Percentiles rank a stretch among this genome's conserved stretches.
phyloP scores from a whole-genome alignment of 2,113 vertebrate species.

The Oreochromis spilurus region DNA sequence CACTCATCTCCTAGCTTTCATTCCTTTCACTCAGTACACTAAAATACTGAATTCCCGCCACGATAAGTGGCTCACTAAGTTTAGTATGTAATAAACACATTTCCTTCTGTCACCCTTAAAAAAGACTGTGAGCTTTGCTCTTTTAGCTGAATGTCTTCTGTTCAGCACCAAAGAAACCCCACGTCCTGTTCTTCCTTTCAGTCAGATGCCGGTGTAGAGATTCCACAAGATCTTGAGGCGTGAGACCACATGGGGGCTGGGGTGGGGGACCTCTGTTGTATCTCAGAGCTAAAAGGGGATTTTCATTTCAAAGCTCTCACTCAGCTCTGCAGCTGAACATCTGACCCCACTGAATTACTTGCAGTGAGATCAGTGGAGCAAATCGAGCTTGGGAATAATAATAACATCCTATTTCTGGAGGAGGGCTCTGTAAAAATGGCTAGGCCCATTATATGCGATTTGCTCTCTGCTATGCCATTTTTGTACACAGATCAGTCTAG shows the following conservation, averaged over 20 bases:
- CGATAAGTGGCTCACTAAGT: not conserved
- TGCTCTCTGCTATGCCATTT: constrained; percentile 2
- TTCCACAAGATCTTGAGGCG: not conserved
- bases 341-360: constrained; percentile 10
- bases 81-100: not conserved
- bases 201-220: not conserved
- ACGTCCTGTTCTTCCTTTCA: not conserved
- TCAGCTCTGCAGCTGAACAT: not conserved
- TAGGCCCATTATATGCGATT: constrained; percentile 15
- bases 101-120: not conserved
- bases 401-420: constrained; percentile 41
- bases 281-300: not conserved
- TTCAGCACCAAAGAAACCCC: not conserved
- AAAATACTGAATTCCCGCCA: too few species aligned
- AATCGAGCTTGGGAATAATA: constrained; percentile 12
- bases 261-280: not conserved
- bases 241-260: not conserved
- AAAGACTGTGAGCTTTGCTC: not conserved
- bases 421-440: not conserved
- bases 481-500: constrained; percentile 6
- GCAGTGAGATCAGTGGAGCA: not conserved
- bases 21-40: too few species aligned
- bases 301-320: constrained; percentile 11
- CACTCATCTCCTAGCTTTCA: too few species aligned
- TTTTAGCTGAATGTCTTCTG: not conserved